phyloP scores from a whole-genome alignment of 2,797 vertebrate species.

The Phalanger gymnotis region DNA sequence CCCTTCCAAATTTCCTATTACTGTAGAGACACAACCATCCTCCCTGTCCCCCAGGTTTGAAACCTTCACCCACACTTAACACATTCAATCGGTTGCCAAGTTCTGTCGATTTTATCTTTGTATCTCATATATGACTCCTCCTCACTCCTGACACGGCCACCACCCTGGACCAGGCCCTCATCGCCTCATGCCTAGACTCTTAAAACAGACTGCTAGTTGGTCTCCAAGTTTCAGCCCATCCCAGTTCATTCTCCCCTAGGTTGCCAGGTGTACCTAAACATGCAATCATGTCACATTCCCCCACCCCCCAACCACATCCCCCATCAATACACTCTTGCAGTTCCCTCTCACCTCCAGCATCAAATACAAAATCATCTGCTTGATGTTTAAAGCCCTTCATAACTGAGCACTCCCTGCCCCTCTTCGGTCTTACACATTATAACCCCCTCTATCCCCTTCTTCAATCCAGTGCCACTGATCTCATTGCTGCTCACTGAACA shows the following conservation, averaged over 20 bases:
- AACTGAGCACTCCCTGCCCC: not conserved
- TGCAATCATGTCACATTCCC: not conserved
- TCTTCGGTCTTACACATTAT: not conserved
- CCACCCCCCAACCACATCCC: no score
- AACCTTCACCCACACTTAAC: not conserved
- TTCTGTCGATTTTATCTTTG: no score
- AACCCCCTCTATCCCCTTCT: not conserved
- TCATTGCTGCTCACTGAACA: not conserved
- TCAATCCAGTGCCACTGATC: not conserved
- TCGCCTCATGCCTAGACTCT: not conserved
- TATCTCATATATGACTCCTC: not conserved
- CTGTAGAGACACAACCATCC: not conserved
- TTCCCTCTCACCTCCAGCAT: not conserved
- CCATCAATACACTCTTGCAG: not conserved
- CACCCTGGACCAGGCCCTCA: not conserved
- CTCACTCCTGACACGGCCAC: not conserved
- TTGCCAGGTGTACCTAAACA: not conserved
- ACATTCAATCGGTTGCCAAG: not conserved
- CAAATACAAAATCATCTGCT: not conserved
- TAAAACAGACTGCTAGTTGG: not conserved
- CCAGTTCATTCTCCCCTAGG: not conserved
- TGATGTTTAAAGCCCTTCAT: not conserved
- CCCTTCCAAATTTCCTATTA: not conserved
- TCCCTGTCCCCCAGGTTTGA: not conserved
- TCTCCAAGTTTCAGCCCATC: not conserved